Percentiles rank a stretch among this genome's conserved stretches.
phyloP scores from a whole-genome alignment of 2,113 vertebrate genomes.

The Rousettus leschenaultii region DNA sequence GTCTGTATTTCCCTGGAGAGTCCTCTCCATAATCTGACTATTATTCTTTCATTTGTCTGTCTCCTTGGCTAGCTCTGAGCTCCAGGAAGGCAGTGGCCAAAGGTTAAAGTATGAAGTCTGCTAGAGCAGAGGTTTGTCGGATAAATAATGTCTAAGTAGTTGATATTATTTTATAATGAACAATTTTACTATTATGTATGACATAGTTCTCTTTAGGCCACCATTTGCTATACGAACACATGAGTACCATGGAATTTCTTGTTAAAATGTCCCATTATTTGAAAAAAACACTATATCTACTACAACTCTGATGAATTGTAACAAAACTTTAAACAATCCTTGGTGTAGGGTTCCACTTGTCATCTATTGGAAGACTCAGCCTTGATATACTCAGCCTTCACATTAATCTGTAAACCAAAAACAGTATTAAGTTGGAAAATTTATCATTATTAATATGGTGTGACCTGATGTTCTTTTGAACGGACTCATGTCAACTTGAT shows the following conservation, averaged over 20 bases:
- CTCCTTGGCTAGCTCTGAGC: not conserved
- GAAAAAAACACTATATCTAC: not conserved
- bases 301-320: not conserved
- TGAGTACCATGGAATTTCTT: not conserved
- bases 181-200: not conserved
- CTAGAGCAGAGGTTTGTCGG: not conserved
- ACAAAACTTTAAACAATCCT: not conserved
- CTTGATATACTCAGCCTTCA: not conserved
- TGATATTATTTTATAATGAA: not conserved
- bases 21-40: not conserved
- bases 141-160: not conserved
- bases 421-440: not conserved
- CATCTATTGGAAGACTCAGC: not conserved
- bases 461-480: not conserved
- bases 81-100: not conserved
- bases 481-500: not conserved
- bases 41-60: not conserved
- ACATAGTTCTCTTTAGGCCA: not conserved
- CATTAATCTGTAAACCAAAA: not conserved
- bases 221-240: not conserved
- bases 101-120: not conserved
- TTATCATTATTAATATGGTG: not conserved
- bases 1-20: not conserved
- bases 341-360: not conserved
- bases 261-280: not conserved